phyloP scores from a whole-genome alignment of 2,888 invertebrate genomes.

The Lamellibrachia columna region DNA sequence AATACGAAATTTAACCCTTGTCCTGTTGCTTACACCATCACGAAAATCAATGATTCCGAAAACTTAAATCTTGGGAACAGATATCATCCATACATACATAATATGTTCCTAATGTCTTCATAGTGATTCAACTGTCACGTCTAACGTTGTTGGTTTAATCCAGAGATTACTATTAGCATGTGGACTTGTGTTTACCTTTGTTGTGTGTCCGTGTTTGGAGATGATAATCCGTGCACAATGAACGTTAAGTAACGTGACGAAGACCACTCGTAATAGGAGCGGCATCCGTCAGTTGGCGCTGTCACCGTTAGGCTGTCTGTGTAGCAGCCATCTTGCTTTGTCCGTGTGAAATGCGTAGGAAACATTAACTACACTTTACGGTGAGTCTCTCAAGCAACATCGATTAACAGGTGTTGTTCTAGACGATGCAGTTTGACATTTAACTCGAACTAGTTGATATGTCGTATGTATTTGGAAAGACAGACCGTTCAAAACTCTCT shows the following conservation, averaged over 20 bases:
- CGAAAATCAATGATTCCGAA: neutral
- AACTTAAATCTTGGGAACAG: neutral
- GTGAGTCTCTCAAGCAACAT: neutral
- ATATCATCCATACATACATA: neutral
- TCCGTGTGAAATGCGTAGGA: neutral
- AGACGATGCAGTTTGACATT: neutral
- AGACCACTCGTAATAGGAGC: neutral
- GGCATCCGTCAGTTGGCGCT: neutral
- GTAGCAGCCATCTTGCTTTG: neutral
- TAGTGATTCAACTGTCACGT: neutral
- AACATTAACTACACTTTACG: neutral
- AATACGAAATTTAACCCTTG: neutral
- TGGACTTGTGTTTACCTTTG: neutral
- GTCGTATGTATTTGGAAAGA: neutral
- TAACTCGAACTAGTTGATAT: neutral
- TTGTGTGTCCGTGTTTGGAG: neutral
- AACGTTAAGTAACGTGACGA: constrained; percentile 1
- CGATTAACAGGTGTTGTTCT: neutral
- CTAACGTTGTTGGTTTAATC: neutral
- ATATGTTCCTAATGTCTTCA: neutral
- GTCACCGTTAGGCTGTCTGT: neutral
- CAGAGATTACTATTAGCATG: neutral
- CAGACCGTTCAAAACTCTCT: neutral
- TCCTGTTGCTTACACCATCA: neutral
- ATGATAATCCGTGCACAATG: neutral